Evolutionary conservation across 2,888 invertebrate genomes (phyloP), one percentile per base, ranked within the genome.

Genomic region (Griposia aprilina): DNA sequence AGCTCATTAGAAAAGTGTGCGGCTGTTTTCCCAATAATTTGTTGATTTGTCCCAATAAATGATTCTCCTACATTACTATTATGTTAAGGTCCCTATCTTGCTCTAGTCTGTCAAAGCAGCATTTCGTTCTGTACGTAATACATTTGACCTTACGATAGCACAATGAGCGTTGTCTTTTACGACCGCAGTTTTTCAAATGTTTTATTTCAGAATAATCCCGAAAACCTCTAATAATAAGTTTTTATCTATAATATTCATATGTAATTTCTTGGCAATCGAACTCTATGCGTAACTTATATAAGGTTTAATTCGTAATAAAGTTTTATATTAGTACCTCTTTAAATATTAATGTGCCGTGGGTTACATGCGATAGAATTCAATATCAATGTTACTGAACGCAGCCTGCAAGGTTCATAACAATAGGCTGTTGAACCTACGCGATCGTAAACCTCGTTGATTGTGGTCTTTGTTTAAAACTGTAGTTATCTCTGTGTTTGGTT

Each of bases 341-440:
- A 60, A 60, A 81, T 85, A 85, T 86, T 76, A 60, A 84, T 48
- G 48, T 26, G 62, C 59, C 45, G 26, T 68, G 62, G 23, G 74
- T 69, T 36, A 69, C 77, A 81, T 74, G 79, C 79, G 59, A 87
- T 68, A 65, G 60, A 74, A 67, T 76, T 80, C 78, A 82, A 80
- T 82, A 80, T 78, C 86, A 85, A 80, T 77, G 82, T 85, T 70
- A 82, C 45, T 50, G 66, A 71, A 57, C 62, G 62, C 50, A 70
- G 57, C 66, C 66, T 68, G 59, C 81, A 70, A 59, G 76, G 73
- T 80, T 78, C 52, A 78, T 76, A 88, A 85, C 81, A 86, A 80
- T 80, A 72, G 86, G 69, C 57, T 82, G 55, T 84, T 88, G 89
- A 88, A 89, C 83, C 86, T 77, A 72, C 76, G 68, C 78, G 26